Evolutionary conservation across 1,140 invertebrate species (phyloP).

Genomic region (Carposina sasakii): DNA sequence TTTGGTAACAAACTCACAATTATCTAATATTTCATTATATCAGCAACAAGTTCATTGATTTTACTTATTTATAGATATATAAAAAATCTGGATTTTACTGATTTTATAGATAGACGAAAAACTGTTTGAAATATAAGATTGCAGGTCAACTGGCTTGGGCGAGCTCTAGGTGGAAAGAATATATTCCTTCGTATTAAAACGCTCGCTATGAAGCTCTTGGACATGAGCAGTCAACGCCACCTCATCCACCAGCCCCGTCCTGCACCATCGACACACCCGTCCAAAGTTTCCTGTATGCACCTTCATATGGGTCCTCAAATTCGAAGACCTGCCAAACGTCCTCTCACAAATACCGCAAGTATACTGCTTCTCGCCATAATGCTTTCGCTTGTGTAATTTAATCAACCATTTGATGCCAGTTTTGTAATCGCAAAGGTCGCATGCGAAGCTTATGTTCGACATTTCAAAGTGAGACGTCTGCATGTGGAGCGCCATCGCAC

Average conservation of each 20-base stretch:
- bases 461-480: slow-evolving; percentile 34
- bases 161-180: no score
- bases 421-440: slow-evolving; percentile 46
- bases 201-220: slow-evolving; percentile 32
- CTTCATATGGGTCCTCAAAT: slow-evolving; percentile 44
- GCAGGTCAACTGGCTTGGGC: no score
- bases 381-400: slow-evolving; percentile 40
- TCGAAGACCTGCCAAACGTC: slow-evolving; percentile 40
- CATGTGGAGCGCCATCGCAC: slow-evolving; percentile 38
- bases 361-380: slow-evolving; percentile 40
- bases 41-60: no score
- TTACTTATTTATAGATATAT: no score
- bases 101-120: no score
- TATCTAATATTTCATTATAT: no score
- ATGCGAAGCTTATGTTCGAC: slow-evolving; percentile 31
- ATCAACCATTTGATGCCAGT: slow-evolving; percentile 40
- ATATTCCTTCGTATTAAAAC: no score
- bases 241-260: slow-evolving; percentile 30
- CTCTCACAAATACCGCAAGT: slow-evolving; percentile 34
- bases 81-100: no score
- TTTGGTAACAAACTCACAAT: no score
- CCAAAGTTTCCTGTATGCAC: slow-evolving; percentile 40
- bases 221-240: slow-evolving; percentile 33
- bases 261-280: slow-evolving; percentile 37
- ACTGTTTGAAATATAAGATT: no score